Evolutionary conservation across 2,113 vertebrate genomes (phyloP), one percentile per base, ranked within the genome.

Genomic region (Corythornis madagascariensis): DNA sequence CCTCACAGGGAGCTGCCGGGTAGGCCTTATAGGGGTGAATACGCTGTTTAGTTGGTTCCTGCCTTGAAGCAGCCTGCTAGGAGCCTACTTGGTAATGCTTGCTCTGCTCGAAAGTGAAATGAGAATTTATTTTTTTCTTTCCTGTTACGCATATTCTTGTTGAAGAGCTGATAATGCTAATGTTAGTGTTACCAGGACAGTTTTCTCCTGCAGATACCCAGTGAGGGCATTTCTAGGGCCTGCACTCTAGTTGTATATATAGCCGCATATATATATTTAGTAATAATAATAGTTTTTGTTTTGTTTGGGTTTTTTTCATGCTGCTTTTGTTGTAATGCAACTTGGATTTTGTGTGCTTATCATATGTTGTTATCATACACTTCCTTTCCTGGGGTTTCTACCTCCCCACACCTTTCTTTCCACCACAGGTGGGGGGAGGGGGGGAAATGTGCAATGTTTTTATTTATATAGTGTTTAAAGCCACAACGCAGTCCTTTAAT

Each of bases 341-440:
- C 57, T 72, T 56, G 40, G 22, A 24, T 4, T 84, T 84, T 59
- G 14, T 78, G 25, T 74, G 33, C 17, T 69, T 55, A 21, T 72
- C 35, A 7, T 24, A 10, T 55, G 24, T 55, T 94, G 84, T 52
- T 25, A 52, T 80, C 45, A 73, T 25, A 29, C 45, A 16, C 84
- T 91, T 94, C 71, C 55, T 89, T 85, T 73, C 35, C 11, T 50
- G 67, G 31, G 22, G 33, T 48, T 92, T 82, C 45, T 93, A 6
- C 63, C 52, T 91, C 89, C 89, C 70, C 59, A 82, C 81, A 72
- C 25, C 29, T 31, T 69, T 38, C 52, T 88, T 74, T 22, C 20
- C 29, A n/a, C 63, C 40, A 9, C 11, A 28, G 67, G 29, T 2
- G 11, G 16, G 13, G 28, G 52, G 29, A 7, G 7, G 33, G 76